A percentile compares a stretch with the other conserved stretches of the same genome.
These are phyloP conservation scores for Archocentrus centrarchus DNA, from an alignment of 2,113 vertebrate species.

Conservation along the genomic window DNA sequence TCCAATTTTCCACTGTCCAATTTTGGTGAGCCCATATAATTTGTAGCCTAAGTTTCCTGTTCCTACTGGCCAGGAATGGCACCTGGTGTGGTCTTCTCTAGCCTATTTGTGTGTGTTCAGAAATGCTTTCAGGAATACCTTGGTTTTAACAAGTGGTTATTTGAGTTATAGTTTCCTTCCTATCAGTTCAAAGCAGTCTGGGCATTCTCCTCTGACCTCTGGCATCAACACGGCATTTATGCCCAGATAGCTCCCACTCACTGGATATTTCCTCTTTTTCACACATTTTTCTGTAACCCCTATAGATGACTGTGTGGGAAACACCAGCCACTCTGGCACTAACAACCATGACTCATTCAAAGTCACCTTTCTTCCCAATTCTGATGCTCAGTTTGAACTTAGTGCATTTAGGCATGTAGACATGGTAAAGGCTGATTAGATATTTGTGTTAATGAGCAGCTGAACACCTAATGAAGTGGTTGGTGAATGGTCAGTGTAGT, in stretches of 20 bases:
- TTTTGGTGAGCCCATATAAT: not conserved
- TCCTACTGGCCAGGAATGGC: not conserved
- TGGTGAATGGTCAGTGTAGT: not conserved
- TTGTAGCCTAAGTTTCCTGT: not conserved
- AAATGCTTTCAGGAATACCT: not conserved
- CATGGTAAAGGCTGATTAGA: not conserved
- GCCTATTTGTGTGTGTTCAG: not conserved
- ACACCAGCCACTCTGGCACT: too few species aligned
- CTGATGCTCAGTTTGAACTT: too few species aligned
- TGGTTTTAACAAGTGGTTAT: not conserved
- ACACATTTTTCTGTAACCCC: not conserved
- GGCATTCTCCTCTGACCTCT: not conserved
- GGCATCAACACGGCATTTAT: not conserved
- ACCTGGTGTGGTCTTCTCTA: not conserved
- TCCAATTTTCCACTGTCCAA: not conserved
- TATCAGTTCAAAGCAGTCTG: not conserved
- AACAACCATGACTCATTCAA: too few species aligned
- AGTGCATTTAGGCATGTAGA: too few species aligned
- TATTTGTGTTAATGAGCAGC: not conserved
- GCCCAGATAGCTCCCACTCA: not conserved
- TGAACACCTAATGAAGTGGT: not conserved
- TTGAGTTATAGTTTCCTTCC: not conserved
- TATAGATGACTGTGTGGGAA: not conserved
- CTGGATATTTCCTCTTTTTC: not conserved
- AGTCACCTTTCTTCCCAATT: too few species aligned